Percentiles rank a stretch among this genome's conserved stretches.
phyloP scores from a whole-genome alignment of 2,797 vertebrate species.

The Alfaro cultratus region DNA sequence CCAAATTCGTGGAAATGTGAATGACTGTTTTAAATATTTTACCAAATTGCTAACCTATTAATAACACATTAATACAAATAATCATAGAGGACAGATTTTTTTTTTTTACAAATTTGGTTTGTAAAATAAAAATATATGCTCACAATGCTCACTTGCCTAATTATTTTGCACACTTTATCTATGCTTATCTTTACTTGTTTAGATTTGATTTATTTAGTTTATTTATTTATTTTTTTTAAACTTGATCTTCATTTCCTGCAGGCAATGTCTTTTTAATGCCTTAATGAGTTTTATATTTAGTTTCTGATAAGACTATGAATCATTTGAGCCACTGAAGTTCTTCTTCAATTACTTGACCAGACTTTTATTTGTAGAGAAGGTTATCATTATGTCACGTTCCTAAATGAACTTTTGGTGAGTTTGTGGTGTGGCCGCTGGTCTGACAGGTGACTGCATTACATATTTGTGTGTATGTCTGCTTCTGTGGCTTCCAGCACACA shows the following conservation, averaged over 20 bases:
- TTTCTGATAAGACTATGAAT: background rate
- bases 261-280: background rate
- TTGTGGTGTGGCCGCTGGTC: conserved; percentile 36
- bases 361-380: conserved; percentile 10
- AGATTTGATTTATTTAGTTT: background rate
- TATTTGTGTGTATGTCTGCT: conserved; percentile 29
- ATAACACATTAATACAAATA: background rate
- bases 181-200: background rate
- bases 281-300: background rate
- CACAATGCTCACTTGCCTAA: background rate
- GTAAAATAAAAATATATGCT: background rate
- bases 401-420: conserved; percentile 40
- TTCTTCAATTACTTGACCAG: background rate
- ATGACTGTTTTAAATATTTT: background rate
- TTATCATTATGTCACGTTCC: conserved; percentile 38
- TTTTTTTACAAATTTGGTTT: background rate
- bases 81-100: background rate
- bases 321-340: background rate
- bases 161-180: background rate
- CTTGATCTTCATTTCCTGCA: background rate
- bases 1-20: background rate
- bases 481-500: conserved; percentile 11
- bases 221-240: too few species aligned
- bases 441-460: conserved; percentile 50
- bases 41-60: background rate